phyloP scores from a whole-genome alignment of 2,113 vertebrate genomes.

The mouse (Mus musculus) region GRCm39 chr13:57742501-57743000 shows the following conservation, averaged over 20 bases:
- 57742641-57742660: background rate
- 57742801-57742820: background rate
- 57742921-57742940: background rate
- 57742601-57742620: background rate
- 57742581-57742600: background rate
- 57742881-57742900: background rate
- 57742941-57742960: background rate
- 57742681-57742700: background rate
- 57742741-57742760: background rate
- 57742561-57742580: too few species aligned
- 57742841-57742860: background rate
- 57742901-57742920: background rate
- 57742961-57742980: background rate
- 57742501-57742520: background rate
- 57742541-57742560: background rate
- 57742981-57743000: background rate
- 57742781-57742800: background rate
- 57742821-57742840: background rate
- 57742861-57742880: background rate
- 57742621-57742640: background rate
- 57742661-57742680: too few species aligned
- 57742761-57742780: too few species aligned
- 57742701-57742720: background rate
- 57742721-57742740: background rate
- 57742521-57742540: rapidly evolving